These are phyloP conservation scores for Itoplectis maculator DNA, from an alignment of 2,888 invertebrate genomes.

Conservation along the genomic window DNA sequence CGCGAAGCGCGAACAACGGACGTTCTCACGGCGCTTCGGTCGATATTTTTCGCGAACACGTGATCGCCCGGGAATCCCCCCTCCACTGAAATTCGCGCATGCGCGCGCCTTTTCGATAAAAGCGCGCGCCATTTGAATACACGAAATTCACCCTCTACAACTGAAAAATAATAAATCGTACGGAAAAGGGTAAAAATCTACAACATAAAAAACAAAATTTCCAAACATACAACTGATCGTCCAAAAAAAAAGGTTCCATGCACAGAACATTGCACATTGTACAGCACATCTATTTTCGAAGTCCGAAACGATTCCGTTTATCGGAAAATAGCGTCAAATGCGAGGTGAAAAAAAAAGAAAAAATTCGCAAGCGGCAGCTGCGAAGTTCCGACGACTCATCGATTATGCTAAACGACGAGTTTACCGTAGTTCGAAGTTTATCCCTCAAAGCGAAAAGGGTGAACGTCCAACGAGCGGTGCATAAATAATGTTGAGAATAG, in stretches of 20 bases:
- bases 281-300: neutral
- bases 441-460: neutral
- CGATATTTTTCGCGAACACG: slow-evolving; percentile 18
- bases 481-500: slow-evolving; percentile 5
- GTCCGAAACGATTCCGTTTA: slow-evolving; percentile 17
- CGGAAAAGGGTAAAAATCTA: too few species aligned
- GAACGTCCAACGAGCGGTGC: neutral
- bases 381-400: neutral
- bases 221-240: neutral
- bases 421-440: neutral
- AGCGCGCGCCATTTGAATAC: neutral
- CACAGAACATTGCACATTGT: neutral
- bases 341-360: neutral
- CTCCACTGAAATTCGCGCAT: neutral
- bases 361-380: neutral
- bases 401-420: slow-evolving; percentile 28
- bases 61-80: neutral
- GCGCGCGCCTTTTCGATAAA: neutral
- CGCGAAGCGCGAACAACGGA: neutral
- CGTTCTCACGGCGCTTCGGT: slow-evolving; percentile 10
- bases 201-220: too few species aligned
- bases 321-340: neutral
- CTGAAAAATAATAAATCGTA: too few species aligned
- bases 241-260: too few species aligned
- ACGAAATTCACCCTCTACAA: too few species aligned